Evolutionary conservation across 2,888 invertebrate species (phyloP).

Genomic region (Diarsia brunnea): DNA sequence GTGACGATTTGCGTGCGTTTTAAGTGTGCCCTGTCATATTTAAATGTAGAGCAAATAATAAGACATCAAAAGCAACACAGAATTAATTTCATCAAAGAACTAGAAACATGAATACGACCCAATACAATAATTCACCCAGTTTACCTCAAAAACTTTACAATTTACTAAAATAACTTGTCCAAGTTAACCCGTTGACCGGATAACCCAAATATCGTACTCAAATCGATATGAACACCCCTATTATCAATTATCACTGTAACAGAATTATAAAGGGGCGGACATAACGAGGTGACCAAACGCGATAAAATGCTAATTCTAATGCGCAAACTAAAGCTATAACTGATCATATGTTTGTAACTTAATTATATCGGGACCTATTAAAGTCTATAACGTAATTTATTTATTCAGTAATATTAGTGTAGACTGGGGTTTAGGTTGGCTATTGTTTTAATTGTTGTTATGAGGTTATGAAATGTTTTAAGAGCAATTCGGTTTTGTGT

Average conservation of each 20-base stretch:
- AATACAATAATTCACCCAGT: not conserved
- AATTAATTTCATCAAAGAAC: not conserved
- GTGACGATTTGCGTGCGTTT: not conserved
- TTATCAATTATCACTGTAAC: conserved; percentile 58
- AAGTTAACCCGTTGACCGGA: not conserved
- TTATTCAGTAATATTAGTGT: conserved; percentile 24
- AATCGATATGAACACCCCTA: conserved; percentile 29
- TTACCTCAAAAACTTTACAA: conserved; percentile 2
- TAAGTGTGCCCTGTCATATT: not conserved
- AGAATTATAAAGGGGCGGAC: conserved; percentile 22
- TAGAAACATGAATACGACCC: not conserved
- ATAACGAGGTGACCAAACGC: conserved; percentile 47
- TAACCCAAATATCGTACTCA: conserved; percentile 7
- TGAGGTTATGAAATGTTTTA: conserved; percentile 16
- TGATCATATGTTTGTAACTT: conserved; percentile 43
- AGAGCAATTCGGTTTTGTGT: conserved; percentile 4
- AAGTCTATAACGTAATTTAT: conserved; percentile 44
- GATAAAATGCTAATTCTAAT: conserved; percentile 65
- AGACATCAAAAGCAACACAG: not conserved
- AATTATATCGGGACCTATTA: conserved; percentile 42
- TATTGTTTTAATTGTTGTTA: conserved; percentile 37
- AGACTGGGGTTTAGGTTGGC: not conserved
- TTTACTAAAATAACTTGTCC: not conserved
- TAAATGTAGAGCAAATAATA: not conserved
- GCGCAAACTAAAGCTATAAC: conserved; percentile 42